Evolutionary conservation across 2,113 vertebrate species (phyloP).

Genomic region (Lasiurus borealis): DNA sequence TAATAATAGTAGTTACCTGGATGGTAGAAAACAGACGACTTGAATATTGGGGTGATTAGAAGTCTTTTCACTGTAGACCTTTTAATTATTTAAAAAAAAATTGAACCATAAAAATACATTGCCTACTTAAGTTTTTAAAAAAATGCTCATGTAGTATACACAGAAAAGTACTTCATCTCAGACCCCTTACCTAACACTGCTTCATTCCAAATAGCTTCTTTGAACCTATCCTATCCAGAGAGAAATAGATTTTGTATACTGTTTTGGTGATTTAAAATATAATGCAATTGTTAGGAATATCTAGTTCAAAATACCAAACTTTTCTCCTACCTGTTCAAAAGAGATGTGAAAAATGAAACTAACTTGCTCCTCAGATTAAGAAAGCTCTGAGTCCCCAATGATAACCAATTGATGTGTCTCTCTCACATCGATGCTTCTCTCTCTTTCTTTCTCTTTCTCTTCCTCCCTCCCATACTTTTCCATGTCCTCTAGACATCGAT

Average conservation of each 20-base stretch:
- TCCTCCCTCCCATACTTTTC: no score
- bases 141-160: not conserved
- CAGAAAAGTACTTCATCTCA: not conserved
- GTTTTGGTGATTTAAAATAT: not conserved
- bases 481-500: no score
- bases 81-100: not conserved
- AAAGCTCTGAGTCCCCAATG: not conserved
- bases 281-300: not conserved
- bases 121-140: not conserved
- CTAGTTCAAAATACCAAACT: not conserved
- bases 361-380: not conserved
- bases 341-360: slow-evolving; percentile 9
- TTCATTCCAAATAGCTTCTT: not conserved
- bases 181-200: not conserved
- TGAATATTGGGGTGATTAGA: not conserved
- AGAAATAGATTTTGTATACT: not conserved
- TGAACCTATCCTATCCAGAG: not conserved
- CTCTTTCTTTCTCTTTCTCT: no score
- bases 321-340: not conserved
- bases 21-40: not conserved
- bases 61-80: not conserved
- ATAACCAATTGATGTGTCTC: no score
- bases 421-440: no score
- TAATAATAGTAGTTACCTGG: not conserved
- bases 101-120: not conserved